Conservation (phyloP, 2,888 invertebrate species). For the Cheilosia urbana region DNA sequence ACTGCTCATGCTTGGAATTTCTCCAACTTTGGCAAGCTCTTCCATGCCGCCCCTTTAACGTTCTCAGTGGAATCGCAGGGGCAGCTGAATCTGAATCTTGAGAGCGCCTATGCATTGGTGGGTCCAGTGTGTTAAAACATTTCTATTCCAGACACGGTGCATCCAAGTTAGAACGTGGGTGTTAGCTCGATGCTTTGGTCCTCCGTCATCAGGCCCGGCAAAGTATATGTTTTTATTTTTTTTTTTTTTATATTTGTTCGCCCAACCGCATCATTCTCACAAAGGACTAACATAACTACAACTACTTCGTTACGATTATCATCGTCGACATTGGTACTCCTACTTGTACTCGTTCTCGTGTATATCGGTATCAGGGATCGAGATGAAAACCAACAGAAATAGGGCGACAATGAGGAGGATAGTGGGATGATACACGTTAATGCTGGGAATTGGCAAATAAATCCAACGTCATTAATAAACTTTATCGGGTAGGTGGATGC, state of each 20-base stretch:
- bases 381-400: slow-evolving; percentile 1
- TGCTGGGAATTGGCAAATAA: slow-evolving; percentile 72
- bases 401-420: slow-evolving; percentile 32
- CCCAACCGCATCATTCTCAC: background rate
- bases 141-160: slow-evolving; percentile 50
- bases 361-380: slow-evolving; percentile 31
- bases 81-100: background rate
- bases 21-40: slow-evolving; percentile 14
- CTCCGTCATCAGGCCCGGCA: slow-evolving; percentile 65
- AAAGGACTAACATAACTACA: slow-evolving; percentile 40
- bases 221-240: slow-evolving; percentile 5
- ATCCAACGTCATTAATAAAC: slow-evolving; percentile 76
- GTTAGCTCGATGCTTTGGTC: slow-evolving; percentile 63
- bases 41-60: background rate
- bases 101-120: slow-evolving; percentile 40
- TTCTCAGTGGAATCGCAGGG: background rate
- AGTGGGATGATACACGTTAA: slow-evolving; percentile 71
- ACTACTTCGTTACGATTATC: slow-evolving; percentile 47
- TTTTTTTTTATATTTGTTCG: background rate
- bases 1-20: slow-evolving; percentile 40
- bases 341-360: background rate
- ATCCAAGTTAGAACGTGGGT: slow-evolving; percentile 62
- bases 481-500: slow-evolving; percentile 75
- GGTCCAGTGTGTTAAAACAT: slow-evolving; percentile 13
- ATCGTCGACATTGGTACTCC: slow-evolving; percentile 42